A percentile compares a stretch with the other conserved stretches of the same genome.
Conservation (phyloP, 2,888 invertebrate species). For the Tortricodes alternella region DNA sequence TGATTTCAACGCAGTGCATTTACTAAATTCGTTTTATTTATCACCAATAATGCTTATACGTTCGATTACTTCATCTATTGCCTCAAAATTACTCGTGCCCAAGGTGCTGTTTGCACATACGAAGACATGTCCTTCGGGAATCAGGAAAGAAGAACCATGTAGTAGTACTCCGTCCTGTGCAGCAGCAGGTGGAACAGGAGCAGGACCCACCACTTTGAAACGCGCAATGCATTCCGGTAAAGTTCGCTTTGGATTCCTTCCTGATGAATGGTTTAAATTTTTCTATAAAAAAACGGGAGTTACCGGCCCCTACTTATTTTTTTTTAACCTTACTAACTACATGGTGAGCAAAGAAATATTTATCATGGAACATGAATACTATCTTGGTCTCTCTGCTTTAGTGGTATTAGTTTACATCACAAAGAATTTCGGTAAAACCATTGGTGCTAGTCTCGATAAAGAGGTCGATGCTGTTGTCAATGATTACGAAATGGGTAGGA, state of each 20-base stretch:
- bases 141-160: no score
- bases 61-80: not conserved
- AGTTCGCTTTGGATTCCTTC: slow-evolving; percentile 82
- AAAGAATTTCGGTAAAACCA: slow-evolving; percentile 86
- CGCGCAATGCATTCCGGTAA: slow-evolving; percentile 57
- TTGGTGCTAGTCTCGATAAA: slow-evolving; percentile 85
- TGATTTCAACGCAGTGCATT: not conserved
- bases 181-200: no score
- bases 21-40: not conserved
- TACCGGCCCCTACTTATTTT: slow-evolving; percentile 94
- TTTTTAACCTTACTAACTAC: slow-evolving; percentile 89
- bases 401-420: slow-evolving; percentile 82
- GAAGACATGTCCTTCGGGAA: slow-evolving; percentile 4
- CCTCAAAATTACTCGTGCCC: not conserved
- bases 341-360: slow-evolving; percentile 95
- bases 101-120: slow-evolving; percentile 8
- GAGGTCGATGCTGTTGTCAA: slow-evolving; percentile 79
- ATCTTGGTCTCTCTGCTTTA: slow-evolving; percentile 87
- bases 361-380: slow-evolving; percentile 96
- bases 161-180: no score
- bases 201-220: not conserved
- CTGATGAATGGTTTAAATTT: slow-evolving; percentile 86
- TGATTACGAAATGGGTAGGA: slow-evolving; percentile 78
- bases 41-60: slow-evolving; percentile 12
- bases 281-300: slow-evolving; percentile 95